phyloP scores from a whole-genome alignment of 2,797 vertebrate genomes.

The Acrossocheilus fasciatus region DNA sequence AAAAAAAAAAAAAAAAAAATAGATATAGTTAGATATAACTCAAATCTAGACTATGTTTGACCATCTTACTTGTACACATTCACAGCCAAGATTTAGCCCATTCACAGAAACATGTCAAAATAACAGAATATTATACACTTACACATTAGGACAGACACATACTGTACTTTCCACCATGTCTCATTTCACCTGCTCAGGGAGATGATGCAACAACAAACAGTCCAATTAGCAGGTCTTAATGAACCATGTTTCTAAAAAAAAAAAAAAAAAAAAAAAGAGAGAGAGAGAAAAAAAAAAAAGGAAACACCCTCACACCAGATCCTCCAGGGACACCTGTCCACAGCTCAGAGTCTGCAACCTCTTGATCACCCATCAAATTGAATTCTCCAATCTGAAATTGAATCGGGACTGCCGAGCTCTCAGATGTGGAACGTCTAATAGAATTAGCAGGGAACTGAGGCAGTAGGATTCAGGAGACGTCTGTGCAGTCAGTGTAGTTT shows the following conservation, averaged over 20 bases:
- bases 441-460: slow-evolving; percentile 58
- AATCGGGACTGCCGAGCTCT: slow-evolving; percentile 63
- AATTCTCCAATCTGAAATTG: slow-evolving; percentile 64
- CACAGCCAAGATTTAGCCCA: not conserved
- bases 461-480: not conserved
- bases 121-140: not conserved
- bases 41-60: not conserved
- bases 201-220: not conserved
- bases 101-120: not conserved
- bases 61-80: not conserved
- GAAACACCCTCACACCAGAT: not conserved
- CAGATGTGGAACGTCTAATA: slow-evolving; percentile 65
- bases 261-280: too few relatives aligned
- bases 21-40: not conserved
- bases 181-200: not conserved
- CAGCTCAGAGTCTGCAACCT: slow-evolving; percentile 13
- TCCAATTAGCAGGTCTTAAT: slow-evolving; percentile 7
- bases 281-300: not conserved
- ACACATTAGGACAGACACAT: not conserved
- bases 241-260: not conserved
- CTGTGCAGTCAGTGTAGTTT: not conserved
- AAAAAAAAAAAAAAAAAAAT: not conserved
- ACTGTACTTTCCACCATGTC: not conserved
- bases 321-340: slow-evolving; percentile 9
- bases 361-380: slow-evolving; percentile 33